Evolutionary conservation across 2,888 invertebrate species (phyloP), one percentile per base, ranked within the genome.

Genomic region (Neoascia interrupta): DNA sequence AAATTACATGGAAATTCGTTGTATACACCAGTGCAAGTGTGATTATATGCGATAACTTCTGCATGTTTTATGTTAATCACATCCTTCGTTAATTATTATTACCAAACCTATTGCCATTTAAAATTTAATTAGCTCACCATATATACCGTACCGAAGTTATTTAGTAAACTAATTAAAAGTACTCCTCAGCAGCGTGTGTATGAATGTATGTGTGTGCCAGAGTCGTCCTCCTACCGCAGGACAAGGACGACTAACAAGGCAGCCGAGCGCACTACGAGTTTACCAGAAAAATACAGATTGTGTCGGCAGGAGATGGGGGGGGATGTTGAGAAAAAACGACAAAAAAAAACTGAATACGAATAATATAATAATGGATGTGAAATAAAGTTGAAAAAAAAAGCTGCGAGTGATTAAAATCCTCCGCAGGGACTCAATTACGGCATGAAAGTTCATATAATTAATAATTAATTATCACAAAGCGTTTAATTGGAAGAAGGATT

Each of bases 381-480:
- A 58, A 68, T 58, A 39, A 41, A 63, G 51, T 51, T 51, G 56
- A 26, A 45, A 54, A 45, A 19, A 63, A 53, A 34, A 19, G 41
- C 34, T 39, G 49, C 66, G 34, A 81, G 81, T 81, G 76, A 81
- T 81, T 81, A 73, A 81, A 76, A 69, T 81, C 76, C 64, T 74
- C 76, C 73, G 63, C 66, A 68, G 79, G 61, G 74, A 82, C 81
- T 81, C 79, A 82, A 82, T 82, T 82, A 82, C 81, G 82, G 58
- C 72, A 66, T 68, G 73, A 81, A 81, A 76, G 70, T 81, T 81
- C 81, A 81, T 75, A 81, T 82, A 82, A 82, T 82, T 81, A 82
- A 82, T 82, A 72, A 80, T 82, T 82, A 81, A 82, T 82, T 82
- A 81, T 82, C 82, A 73, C 82, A 81, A 82, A 80, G 80, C 80